These are phyloP conservation scores for Datnioides undecimradiatus DNA, from an alignment of 2,113 vertebrate genomes.

Conservation along the genomic window DNA sequence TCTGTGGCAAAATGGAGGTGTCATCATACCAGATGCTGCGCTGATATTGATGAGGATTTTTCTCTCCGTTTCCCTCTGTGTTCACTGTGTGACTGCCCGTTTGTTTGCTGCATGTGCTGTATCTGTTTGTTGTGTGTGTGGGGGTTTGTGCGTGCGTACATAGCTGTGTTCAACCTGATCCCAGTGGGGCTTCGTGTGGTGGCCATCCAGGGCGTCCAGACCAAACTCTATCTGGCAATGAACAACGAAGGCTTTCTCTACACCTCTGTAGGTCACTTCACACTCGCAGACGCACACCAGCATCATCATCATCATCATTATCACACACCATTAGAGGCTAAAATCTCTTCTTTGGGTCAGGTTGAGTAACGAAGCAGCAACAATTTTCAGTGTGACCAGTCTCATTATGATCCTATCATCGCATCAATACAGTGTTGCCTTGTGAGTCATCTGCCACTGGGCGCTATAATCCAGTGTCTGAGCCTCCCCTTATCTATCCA, in stretches of 20 bases:
- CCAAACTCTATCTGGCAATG: constrained; percentile 98
- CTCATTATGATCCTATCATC: constrained; percentile 54
- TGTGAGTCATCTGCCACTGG: constrained; percentile 51
- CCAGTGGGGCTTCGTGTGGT: constrained; percentile 98
- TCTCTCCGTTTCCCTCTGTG: constrained; percentile 31
- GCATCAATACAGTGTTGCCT: constrained; percentile 46
- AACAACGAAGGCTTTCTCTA: constrained; percentile 99
- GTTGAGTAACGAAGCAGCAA: constrained; percentile 39
- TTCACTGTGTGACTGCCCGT: constrained; percentile 14
- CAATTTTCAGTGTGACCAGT: constrained; percentile 25
- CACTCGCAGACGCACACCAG: constrained; percentile 22
- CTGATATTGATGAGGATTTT: constrained; percentile 46
- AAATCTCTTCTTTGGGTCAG: constrained; percentile 4
- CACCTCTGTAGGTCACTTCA: constrained; percentile 91
- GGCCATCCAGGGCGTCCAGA: constrained; percentile 99
- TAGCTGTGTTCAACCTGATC: constrained; percentile 99
- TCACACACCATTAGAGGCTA: not conserved
- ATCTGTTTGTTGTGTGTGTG: constrained; percentile 10
- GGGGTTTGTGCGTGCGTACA: constrained; percentile 36
- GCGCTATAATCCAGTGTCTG: constrained; percentile 42
- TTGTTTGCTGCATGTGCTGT: constrained; percentile 14
- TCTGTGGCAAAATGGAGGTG: constrained; percentile 48
- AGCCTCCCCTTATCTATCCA: constrained; percentile 39
- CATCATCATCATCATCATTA: constrained; percentile 17
- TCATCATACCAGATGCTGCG: constrained; percentile 31